A percentile compares a stretch with the other conserved stretches of the same genome.
Conservation (phyloP, 2,113 vertebrate genomes). For the Oncorhynchus clarkii region DNA sequence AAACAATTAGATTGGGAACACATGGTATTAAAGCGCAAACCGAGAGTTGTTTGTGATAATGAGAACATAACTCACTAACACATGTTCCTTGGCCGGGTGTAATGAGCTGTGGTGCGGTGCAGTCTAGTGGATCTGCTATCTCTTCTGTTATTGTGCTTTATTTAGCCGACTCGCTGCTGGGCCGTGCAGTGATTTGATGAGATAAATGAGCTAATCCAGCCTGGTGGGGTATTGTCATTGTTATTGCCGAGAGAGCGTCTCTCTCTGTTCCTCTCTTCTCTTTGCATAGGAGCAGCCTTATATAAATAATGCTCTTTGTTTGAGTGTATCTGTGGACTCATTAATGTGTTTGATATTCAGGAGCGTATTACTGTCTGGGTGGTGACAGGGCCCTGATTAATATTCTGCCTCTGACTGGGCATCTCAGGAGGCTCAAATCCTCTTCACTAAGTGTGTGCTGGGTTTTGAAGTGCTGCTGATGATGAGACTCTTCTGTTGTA, state of each 20-base stretch:
- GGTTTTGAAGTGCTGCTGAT: slow-evolving; percentile 45
- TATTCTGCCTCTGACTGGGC: slow-evolving; percentile 52
- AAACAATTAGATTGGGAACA: slow-evolving; percentile 8
- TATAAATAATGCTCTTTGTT: slow-evolving; percentile 70
- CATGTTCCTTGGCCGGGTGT: slow-evolving; percentile 5
- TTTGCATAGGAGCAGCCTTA: slow-evolving; percentile 9
- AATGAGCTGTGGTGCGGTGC: slow-evolving; percentile 15
- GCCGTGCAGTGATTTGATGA: slow-evolving; percentile 9
- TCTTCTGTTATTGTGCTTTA: slow-evolving; percentile 15
- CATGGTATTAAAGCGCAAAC: background rate
- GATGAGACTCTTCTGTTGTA: slow-evolving; percentile 21
- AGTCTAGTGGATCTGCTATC: background rate
- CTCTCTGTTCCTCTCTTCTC: slow-evolving; percentile 7
- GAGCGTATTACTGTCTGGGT: slow-evolving; percentile 36
- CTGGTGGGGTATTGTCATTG: slow-evolving; percentile 13
- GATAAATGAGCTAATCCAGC: slow-evolving; percentile 18
- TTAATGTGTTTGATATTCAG: slow-evolving; percentile 45
- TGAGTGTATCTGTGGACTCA: slow-evolving; percentile 41
- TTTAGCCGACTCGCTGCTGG: slow-evolving; percentile 10
- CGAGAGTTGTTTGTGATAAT: slow-evolving; percentile 25
- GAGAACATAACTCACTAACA: slow-evolving; percentile 31
- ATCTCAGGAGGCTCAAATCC: slow-evolving; percentile 38
- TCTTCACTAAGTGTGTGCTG: slow-evolving; percentile 37
- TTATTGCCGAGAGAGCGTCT: background rate
- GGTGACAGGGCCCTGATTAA: slow-evolving; percentile 51